Evolutionary conservation across 1,140 invertebrate genomes (phyloP), one percentile per base, ranked within the genome.

Genomic region (Lordiphosa stackelbergi): DNA sequence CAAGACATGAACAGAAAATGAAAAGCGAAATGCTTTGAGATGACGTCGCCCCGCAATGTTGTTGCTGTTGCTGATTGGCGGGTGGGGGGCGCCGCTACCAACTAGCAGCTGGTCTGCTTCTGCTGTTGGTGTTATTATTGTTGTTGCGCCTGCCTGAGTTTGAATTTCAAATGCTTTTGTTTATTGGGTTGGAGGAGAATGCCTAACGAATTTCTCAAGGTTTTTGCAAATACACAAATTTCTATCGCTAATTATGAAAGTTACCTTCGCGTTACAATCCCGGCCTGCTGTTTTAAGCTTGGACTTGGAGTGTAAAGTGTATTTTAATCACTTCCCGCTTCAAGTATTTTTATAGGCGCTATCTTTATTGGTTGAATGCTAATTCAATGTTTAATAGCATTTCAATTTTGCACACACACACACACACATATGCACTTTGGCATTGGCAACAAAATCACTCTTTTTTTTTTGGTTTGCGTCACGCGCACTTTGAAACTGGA

Each of bases 1-100:
- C 35, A 11, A 10, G 12, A 48, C 62, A 43, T 31, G 11, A 28
- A 53, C 49, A 38, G 49, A 79, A 78, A 75, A 69, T 69, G 73
- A 79, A 79, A 79, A 81, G 70, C 69, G 61, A 81, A 81, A 74
- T 61, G 56, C 52, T 41, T 56, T 47, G 35, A 60, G 54, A 66
- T 81, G 74, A 74, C 66, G 75, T 71, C 66, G 75, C 57, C 24
- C 53, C 12, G 47, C 10, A 11, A 38, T 24, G 43, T 35, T 62
- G 42, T 34, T 19, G 22, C 37, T 53, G 56, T 22, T 40, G 28
- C 36, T 48, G 47, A 19, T 24, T 24, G 22, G 22, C 2, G 22
- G 22, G 22, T 16, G 10, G 28, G 46, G 24, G 47, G 1, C 34
- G n/a, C 31, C 42, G 28, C 28, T 31, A 8, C 28, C 28, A 31